phyloP scores from a whole-genome alignment of 2,113 vertebrate genomes.

The Murina feae region DNA sequence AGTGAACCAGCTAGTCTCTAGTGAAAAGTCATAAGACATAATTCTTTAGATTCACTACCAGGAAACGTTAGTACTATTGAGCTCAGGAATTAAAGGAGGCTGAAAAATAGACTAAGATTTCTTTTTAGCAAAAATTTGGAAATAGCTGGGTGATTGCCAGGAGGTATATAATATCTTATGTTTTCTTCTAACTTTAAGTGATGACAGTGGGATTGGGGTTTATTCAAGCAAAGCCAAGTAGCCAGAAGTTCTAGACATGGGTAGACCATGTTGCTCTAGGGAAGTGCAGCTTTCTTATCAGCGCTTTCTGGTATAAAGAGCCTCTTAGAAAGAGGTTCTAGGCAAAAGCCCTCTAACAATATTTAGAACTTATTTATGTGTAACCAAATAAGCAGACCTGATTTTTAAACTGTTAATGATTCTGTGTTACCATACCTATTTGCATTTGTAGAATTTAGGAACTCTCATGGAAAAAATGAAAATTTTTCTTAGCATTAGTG shows the following conservation, averaged over 20 bases:
- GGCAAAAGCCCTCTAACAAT: conserved; percentile 28
- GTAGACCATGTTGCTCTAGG: background rate
- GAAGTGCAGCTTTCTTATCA: background rate
- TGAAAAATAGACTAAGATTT: background rate
- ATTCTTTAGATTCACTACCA: background rate
- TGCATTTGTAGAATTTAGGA: conserved; percentile 7
- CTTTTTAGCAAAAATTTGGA: background rate
- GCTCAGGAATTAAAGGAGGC: background rate
- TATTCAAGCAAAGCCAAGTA: background rate
- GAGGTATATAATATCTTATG: background rate
- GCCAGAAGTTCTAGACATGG: background rate
- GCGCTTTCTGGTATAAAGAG: background rate
- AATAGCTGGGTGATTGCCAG: background rate
- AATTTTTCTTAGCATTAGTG: background rate
- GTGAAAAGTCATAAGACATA: background rate
- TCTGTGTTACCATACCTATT: background rate
- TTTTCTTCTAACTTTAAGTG: background rate
- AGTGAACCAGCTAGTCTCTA: background rate
- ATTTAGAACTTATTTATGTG: background rate
- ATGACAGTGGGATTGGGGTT: background rate
- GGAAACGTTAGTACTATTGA: background rate
- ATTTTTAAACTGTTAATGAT: conserved; percentile 25
- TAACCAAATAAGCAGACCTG: background rate
- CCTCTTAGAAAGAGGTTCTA: background rate
- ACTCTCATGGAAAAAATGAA: background rate